Base-by-base conservation (phyloP, 2,888 invertebrate genomes). In the Diarsia rubi region DNA sequence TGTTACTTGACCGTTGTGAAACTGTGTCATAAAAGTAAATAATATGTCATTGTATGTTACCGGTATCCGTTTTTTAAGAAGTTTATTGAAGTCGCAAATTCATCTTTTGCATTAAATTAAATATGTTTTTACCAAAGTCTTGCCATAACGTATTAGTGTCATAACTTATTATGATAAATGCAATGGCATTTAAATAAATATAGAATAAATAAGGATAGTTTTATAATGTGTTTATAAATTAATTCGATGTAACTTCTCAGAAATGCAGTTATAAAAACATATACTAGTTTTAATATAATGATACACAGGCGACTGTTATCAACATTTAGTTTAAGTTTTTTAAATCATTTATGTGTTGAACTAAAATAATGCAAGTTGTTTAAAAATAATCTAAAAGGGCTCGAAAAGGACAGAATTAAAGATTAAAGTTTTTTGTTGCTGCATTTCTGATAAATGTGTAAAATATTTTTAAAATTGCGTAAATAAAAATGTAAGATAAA, bases 121-220 rank as follows among this genome's bases (percentile, higher is more conserved):
- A 21, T 45, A 59, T 74, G 49, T 65, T 73, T 68, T 85, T 69
- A 85, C 83, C 79, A 85, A 85, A 87, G 81, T 83, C 69, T 86
- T 83, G 87, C 87, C 86, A 85, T 87, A 66, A 64, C 9, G 31
- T 62, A 73, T 62, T 31, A 59, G 68, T 69, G 64, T 78, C 71
- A 67, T 79, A 68, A 31, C 62, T 47, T 66, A 69, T 44, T 66
- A 65, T 47, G n/a, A 73, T 49, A 79, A 72, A 83, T 83, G 31
- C 52, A 75, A 62, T 67, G 66, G 69, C 65, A 80, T 75, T 71
- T 71, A 66, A 31, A 59, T 81, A 54, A 52, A 78, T 75, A 31
- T 19, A 62, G 14, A 14, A 62, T 42, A 14, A 62, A 45, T 47
- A 47, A 57, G 12, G 42, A 63, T 67, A 62, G 37, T 11, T 65